Conservation (phyloP, 2,797 vertebrate genomes). For the Numenius phaeopus region DNA sequence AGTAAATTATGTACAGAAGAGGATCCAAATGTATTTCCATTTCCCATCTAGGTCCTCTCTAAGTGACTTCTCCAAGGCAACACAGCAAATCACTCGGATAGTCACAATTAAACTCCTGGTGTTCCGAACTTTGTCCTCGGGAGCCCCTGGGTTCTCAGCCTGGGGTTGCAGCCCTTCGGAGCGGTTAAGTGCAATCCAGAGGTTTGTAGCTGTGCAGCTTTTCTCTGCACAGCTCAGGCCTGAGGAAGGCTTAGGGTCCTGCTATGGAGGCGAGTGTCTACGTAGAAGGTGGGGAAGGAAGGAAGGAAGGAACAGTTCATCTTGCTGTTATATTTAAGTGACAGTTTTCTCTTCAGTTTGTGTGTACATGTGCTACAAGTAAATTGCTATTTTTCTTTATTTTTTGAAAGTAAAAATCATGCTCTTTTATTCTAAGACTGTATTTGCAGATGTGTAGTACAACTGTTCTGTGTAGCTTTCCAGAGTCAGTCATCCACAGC, state of each 20-base stretch:
- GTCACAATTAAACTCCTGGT: neutral
- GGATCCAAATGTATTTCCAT: slow-evolving; percentile 19
- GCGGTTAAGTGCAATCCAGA: neutral
- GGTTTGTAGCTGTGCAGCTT: neutral
- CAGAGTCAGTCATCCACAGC: neutral
- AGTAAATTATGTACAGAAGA: neutral
- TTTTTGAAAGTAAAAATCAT: neutral
- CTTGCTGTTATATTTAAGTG: slow-evolving; percentile 4
- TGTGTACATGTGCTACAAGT: neutral
- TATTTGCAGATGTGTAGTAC: neutral
- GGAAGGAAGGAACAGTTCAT: neutral
- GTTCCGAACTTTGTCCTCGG: neutral
- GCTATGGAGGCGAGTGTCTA: neutral
- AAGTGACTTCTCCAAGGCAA: slow-evolving; percentile 52
- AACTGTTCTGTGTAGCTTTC: neutral
- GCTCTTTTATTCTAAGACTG: neutral
- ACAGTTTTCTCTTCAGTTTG: neutral
- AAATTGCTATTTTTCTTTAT: neutral
- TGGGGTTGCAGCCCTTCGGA: neutral
- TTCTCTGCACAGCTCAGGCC: neutral
- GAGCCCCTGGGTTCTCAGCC: neutral
- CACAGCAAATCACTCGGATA: neutral
- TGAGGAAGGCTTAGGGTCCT: neutral
- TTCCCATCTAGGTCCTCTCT: neutral
- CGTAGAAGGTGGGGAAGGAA: neutral